Evolutionary conservation across 2,113 vertebrate species (phyloP), one percentile per base, ranked within the genome.

Genomic region (Tragelaphus strepsiceros): DNA sequence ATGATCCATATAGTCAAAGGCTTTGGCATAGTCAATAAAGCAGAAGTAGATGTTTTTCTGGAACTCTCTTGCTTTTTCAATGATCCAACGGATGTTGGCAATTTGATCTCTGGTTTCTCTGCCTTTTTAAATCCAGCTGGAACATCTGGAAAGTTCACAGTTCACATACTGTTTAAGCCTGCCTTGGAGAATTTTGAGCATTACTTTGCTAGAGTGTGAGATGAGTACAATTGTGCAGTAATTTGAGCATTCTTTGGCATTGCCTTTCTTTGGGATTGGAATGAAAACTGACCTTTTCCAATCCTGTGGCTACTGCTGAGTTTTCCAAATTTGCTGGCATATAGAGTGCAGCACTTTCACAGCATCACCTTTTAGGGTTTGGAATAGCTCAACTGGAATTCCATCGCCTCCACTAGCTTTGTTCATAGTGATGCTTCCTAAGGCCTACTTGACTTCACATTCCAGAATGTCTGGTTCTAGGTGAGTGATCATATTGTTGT

Each of bases 211-310:
- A 71, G 19, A 11, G 4, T 12, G n/a, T 71, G 67, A 39, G 4
- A 71, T 22, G 19, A 71, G 1, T 71, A 2, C 19, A 71, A 12
- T 39, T 71, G n/a, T 22, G n/a, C 0, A 0, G 19, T 39, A 35
- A n/a, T 71, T 39, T 35, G n/a, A 6, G 0, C n/a, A 39, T 71
- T 39, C 10, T 71, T 39, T 71, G 19, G 17, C 5, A 71, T 71
- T 71, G 67, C 9, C 0, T 35, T 71, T 71, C n/a, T 35, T 35
- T 22, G n/a, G n/a, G 5, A 35, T 22, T 71, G n/a, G 64, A 71
- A 22, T 71, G n/a, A 71, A 71, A 71, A 35, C 64, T 35, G 64
- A 71, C 64, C 8, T 71, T 71, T 22, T 35, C n/a, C n/a, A 71
- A n/a, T 71, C n/a, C n/a, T 71, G n/a, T 71, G 17, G 64, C n/a